Base-by-base conservation (phyloP, 2,113 vertebrate species). In the Osmerus mordax region DNA sequence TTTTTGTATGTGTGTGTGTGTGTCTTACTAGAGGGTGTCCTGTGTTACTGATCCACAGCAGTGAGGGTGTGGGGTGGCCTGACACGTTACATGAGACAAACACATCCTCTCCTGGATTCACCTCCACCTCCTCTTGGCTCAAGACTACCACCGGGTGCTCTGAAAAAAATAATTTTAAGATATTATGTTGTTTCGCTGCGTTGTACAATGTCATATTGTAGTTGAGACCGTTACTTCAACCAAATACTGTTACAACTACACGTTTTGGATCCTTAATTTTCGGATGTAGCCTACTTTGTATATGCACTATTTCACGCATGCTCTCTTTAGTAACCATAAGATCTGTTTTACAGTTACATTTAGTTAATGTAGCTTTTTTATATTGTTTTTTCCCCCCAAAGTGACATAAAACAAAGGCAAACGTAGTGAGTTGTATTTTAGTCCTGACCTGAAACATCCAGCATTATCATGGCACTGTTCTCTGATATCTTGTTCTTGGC, bases 11-110 rank as follows among this genome's bases (percentile, higher is more conserved):
- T 5, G 60, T 21, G 51, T 54, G 23, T 7, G 25, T 7, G 41
- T 3, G 2, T 47, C 76, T 68, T 74, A 92, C 90, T 86, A 91
- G 53, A 59, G 60, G 76, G 0, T 53, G 67, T 54, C 67, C 83
- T 62, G 66, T 64, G 78, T 90, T 93, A 79, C 79, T 89, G 74
- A 89, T 53, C 91, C 91, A 93, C 78, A 86, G 66, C 0, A 90
- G 72, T 62, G 82, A 77, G 47, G 92, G 92, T 19, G 76, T 41
- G 65, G 92, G 91, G 77, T 90, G 75, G 15, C 92, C 91, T 0
- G 89, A 87, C 58, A 88, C 84, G 1, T 90, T 91, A 69, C 92
- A 93, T 68, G 82, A 75, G 58, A 93, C 86, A 47, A 83, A 84
- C 2, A 83, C 75, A 1, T 18, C 70, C 13, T 82, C 36, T 2